These are phyloP conservation scores for Ypsolopha scabrella DNA, from an alignment of 2,888 invertebrate genomes.

Conservation along the genomic window DNA sequence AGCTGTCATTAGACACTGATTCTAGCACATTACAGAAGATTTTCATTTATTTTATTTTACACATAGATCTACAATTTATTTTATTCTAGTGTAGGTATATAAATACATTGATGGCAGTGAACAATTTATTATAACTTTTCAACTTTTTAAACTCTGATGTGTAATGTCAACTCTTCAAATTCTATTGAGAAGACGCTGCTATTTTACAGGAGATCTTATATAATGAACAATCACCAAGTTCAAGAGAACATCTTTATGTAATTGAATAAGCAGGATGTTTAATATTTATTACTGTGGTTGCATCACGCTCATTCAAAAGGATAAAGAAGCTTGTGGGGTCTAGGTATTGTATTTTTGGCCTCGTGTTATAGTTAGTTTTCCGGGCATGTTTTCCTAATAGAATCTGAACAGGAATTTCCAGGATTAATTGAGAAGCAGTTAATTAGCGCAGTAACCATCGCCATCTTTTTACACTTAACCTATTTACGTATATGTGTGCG, in stretches of 20 bases:
- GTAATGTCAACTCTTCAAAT: not conserved
- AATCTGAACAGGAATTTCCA: not conserved
- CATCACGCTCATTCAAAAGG: not conserved
- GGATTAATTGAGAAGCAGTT: not conserved
- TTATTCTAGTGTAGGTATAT: not conserved
- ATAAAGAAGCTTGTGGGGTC: not conserved
- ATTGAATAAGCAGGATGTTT: not conserved
- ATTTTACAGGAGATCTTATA: too few species aligned
- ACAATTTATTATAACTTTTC: too few species aligned
- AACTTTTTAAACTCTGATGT: not conserved
- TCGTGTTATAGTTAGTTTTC: too few species aligned
- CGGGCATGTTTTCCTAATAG: not conserved
- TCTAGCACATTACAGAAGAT: not conserved
- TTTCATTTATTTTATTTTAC: not conserved
- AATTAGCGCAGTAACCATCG: slow-evolving; percentile 1
- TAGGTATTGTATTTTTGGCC: too few species aligned
- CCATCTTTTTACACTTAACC: slow-evolving; percentile 23
- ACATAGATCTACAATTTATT: not conserved
- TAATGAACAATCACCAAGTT: too few species aligned
- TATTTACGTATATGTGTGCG: slow-evolving; percentile 60
- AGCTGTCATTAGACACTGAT: not conserved
- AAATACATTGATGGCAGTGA: not conserved
- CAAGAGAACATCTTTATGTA: not conserved
- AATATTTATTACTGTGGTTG: not conserved
- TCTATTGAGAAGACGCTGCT: too few species aligned